A percentile compares a stretch with the other conserved stretches of the same genome.
phyloP scores from a whole-genome alignment of 2,797 vertebrate genomes.

The Platyrinchus mystaceus region DNA sequence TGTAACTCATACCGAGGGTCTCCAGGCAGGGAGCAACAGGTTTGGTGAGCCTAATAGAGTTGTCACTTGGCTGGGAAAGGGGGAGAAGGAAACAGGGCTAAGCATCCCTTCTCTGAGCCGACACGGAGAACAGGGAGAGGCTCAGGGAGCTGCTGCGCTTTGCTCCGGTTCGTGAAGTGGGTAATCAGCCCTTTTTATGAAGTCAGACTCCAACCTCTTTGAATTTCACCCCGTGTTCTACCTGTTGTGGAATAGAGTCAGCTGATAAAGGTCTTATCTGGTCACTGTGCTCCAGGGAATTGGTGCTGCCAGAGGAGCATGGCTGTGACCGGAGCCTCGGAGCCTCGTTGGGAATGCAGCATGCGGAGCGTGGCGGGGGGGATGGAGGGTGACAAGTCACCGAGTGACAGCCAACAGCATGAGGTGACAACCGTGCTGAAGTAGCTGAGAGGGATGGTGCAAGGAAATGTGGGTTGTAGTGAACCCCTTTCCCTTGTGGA shows the following conservation, averaged over 20 bases:
- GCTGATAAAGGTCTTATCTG: constrained; percentile 40
- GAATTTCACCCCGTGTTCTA: background rate
- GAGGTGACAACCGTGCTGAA: background rate
- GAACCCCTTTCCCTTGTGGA: background rate
- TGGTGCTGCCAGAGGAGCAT: background rate
- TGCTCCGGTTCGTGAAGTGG: background rate
- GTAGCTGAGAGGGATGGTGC: background rate
- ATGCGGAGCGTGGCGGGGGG: background rate
- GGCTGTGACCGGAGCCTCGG: background rate
- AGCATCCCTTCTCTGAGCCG: background rate
- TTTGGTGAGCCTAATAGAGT: background rate
- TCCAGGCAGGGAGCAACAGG: background rate
- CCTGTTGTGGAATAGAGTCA: background rate
- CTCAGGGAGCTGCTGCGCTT: background rate
- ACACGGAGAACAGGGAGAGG: background rate
- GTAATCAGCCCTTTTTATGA: constrained; percentile 51
- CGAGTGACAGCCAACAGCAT: rapidly evolving
- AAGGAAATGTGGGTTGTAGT: background rate
- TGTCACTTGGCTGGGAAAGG: background rate
- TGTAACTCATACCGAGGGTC: background rate
- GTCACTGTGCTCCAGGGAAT: background rate
- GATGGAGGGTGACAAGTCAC: background rate
- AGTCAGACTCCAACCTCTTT: constrained; percentile 9
- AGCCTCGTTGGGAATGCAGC: background rate
- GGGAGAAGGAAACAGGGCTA: background rate